Percentiles rank a stretch among this genome's conserved stretches.
phyloP scores from a whole-genome alignment of 2,113 vertebrate genomes.

The Mola mola region DNA sequence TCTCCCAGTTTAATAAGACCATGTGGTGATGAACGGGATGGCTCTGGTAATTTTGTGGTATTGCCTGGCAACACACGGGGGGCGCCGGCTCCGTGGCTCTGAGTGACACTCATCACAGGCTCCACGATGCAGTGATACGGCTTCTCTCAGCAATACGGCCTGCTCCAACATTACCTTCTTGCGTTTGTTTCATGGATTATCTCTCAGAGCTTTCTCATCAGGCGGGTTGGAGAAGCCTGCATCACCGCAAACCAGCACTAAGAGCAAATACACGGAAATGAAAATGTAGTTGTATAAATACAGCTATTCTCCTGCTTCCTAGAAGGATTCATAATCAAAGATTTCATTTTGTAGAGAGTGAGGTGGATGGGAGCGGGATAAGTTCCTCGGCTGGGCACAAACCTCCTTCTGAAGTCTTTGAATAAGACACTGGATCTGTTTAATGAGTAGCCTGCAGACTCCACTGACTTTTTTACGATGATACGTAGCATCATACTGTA shows the following conservation, averaged over 20 bases:
- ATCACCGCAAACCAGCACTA: constrained; percentile 16
- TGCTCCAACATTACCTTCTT: constrained; percentile 13
- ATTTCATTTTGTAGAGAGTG: no score
- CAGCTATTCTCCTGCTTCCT: no score
- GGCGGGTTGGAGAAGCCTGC: constrained; percentile 34
- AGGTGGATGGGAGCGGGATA: no score
- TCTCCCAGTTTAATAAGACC: constrained; percentile 20
- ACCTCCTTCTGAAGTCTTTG: no score
- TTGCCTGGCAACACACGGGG: constrained; percentile 21
- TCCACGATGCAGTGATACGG: constrained; percentile 20
- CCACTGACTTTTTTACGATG: no score
- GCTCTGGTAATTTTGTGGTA: constrained; percentile 24
- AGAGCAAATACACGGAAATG: constrained; percentile 15
- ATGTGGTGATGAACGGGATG: constrained; percentile 17
- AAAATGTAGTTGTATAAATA: no score
- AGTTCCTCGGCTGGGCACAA: no score
- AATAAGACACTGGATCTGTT: no score
- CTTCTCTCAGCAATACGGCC: constrained; percentile 43
- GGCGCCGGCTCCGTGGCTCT: constrained; percentile 9
- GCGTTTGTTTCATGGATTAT: constrained; percentile 24
- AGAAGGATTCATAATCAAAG: no score
- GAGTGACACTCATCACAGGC: constrained; percentile 51
- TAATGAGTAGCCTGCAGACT: no score
- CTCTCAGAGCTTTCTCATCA: constrained; percentile 14
- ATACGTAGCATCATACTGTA: background rate